A percentile compares a stretch with the other conserved stretches of the same genome.
These are phyloP conservation scores for Drosophila pectinifera DNA, from an alignment of 1,140 invertebrate species.

Conservation along the genomic window DNA sequence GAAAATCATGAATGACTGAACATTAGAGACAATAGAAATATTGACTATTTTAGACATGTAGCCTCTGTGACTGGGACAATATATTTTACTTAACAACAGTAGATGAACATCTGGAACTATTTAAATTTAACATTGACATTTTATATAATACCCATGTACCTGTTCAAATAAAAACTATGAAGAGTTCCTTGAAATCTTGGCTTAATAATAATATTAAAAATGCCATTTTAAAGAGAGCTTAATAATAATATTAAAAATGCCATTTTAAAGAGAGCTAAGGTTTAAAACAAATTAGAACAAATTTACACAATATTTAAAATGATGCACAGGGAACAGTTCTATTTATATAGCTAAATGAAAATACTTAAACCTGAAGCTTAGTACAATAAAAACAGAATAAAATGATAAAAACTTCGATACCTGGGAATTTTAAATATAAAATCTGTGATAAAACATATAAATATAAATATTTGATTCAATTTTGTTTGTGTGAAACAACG, in stretches of 20 bases:
- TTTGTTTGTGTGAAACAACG: not conserved
- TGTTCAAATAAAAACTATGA: not conserved
- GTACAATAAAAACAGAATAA: too few species aligned
- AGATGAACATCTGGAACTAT: too few species aligned
- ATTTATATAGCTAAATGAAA: too few species aligned
- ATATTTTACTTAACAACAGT: too few species aligned
- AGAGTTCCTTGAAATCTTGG: not conserved
- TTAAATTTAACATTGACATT: too few species aligned
- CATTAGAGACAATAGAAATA: too few species aligned
- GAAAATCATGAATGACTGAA: too few species aligned
- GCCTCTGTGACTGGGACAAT: too few species aligned
- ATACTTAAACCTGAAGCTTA: too few species aligned
- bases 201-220: not conserved
- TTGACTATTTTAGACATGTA: too few species aligned
- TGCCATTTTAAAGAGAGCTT: not conserved
- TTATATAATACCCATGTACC: too few species aligned
- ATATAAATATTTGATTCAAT: not conserved
- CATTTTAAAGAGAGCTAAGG: not conserved
- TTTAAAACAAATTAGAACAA: not conserved
- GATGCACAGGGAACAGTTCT: too few species aligned
- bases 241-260: not conserved
- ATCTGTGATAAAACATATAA: not conserved
- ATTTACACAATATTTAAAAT: not conserved
- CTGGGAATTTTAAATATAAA: not conserved
- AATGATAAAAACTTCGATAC: not conserved